Percentiles rank a stretch among this genome's conserved stretches.
Conservation (phyloP, 2,888 invertebrate species). For the Linnaemya tessellans region DNA sequence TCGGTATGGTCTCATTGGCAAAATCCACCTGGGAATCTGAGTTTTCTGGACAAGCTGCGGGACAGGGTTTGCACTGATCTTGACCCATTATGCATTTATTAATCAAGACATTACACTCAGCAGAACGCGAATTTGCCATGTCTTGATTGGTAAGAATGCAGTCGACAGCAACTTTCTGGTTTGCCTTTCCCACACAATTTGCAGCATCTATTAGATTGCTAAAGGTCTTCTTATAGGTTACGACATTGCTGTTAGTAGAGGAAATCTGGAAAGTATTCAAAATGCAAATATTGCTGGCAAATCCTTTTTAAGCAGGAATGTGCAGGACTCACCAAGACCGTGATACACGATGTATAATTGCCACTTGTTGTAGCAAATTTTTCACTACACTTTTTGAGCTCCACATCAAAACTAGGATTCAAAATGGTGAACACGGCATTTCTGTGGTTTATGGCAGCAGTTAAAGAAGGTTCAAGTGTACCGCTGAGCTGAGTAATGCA, state of each 20-base stretch:
- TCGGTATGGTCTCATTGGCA: constrained; percentile 54
- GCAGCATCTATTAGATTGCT: constrained; percentile 36
- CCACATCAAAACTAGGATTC: constrained; percentile 13
- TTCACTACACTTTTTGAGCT: constrained; percentile 3
- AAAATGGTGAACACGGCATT: constrained; percentile 30
- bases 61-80: constrained; percentile 30
- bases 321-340: constrained; percentile 4
- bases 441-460: background rate
- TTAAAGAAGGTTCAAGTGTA: constrained; percentile 1
- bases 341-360: constrained; percentile 41
- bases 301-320: background rate
- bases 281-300: background rate
- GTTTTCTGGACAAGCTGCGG: constrained; percentile 24
- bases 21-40: constrained; percentile 24
- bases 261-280: constrained; percentile 28
- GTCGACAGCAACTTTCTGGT: constrained; percentile 42
- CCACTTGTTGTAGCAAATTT: background rate
- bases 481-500: constrained; percentile 55
- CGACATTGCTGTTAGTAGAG: constrained; percentile 13
- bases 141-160: constrained; percentile 34
- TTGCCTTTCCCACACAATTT: constrained; percentile 34
- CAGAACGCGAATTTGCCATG: constrained; percentile 17
- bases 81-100: constrained; percentile 54
- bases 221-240: constrained; percentile 46
- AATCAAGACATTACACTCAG: constrained; percentile 26